Evolutionary conservation across 1,140 invertebrate species (phyloP).

Genomic region (Goniozus legneri): DNA sequence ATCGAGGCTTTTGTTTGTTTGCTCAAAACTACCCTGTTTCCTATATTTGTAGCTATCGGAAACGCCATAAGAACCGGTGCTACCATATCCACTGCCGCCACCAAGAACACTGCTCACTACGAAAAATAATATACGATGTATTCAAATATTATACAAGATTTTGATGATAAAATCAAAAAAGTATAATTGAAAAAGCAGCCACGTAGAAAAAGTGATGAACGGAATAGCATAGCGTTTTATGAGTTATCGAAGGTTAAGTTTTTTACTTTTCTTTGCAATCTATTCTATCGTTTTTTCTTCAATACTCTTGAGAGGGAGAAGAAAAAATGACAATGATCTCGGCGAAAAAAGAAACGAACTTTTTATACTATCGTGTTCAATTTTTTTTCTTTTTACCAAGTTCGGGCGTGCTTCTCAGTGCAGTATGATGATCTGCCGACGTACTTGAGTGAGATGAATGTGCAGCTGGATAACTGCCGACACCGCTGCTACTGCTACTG

Average conservation of each 20-base stretch:
- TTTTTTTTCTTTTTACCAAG: constrained; percentile 36
- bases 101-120: constrained; percentile 59
- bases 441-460: constrained; percentile 53
- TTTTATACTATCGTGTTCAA: too few relatives aligned
- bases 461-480: constrained; percentile 49
- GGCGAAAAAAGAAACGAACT: too few relatives aligned
- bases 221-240: too few relatives aligned
- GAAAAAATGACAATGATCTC: too few relatives aligned
- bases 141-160: too few relatives aligned
- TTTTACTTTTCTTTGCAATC: too few relatives aligned
- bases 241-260: too few relatives aligned
- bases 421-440: constrained; percentile 48
- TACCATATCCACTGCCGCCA: constrained; percentile 58
- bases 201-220: too few relatives aligned
- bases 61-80: constrained; percentile 59
- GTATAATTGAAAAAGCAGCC: too few relatives aligned
- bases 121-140: constrained; percentile 5
- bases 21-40: constrained; percentile 66
- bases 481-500: constrained; percentile 54
- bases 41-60: constrained; percentile 60
- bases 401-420: constrained; percentile 46
- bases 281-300: too few relatives aligned
- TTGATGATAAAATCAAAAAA: too few relatives aligned
- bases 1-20: constrained; percentile 73
- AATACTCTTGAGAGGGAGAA: too few relatives aligned